These are phyloP conservation scores for Corythucha ciliata DNA, from an alignment of 2,888 invertebrate species.

Conservation along the genomic window DNA sequence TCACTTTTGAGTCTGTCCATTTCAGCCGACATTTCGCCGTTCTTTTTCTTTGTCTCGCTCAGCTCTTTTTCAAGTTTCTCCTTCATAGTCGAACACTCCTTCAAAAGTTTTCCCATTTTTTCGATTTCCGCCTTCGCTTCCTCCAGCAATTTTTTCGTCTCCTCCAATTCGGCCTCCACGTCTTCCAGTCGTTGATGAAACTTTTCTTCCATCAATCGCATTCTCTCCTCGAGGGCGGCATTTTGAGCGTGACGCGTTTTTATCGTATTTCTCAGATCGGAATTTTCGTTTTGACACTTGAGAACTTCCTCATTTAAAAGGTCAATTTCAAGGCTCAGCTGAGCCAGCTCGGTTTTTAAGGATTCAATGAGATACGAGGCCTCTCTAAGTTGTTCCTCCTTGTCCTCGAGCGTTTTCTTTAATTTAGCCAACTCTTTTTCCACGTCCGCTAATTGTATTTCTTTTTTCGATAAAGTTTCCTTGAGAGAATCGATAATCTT, in stretches of 20 bases:
- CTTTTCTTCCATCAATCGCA: not conserved
- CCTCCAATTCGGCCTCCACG: constrained; percentile 12
- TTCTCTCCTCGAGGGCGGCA: not conserved
- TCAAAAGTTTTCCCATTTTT: constrained; percentile 11
- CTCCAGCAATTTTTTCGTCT: not conserved
- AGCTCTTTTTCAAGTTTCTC: constrained; percentile 16
- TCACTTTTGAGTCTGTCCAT: not conserved
- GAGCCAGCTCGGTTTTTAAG: constrained; percentile 5
- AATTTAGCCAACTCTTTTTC: constrained; percentile 15
- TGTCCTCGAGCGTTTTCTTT: constrained; percentile 15
- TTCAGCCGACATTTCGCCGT: not conserved
- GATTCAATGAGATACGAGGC: constrained; percentile 1
- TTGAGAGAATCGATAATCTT: too few species aligned
- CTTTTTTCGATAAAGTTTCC: too few species aligned
- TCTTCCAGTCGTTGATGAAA: not conserved
- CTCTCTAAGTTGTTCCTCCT: constrained; percentile 10
- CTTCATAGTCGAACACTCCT: constrained; percentile 1
- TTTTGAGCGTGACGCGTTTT: too few species aligned
- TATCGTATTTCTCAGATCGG: not conserved
- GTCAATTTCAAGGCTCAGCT: constrained; percentile 6
- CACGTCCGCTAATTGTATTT: not conserved
- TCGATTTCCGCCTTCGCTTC: constrained; percentile 20
- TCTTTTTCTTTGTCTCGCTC: constrained; percentile 2
- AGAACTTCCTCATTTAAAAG: constrained; percentile 16
- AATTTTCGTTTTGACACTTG: constrained; percentile 1